These are phyloP conservation scores for Acipenser oxyrinchus DNA, from an alignment of 2,797 vertebrate genomes.

Conservation along the genomic window DNA sequence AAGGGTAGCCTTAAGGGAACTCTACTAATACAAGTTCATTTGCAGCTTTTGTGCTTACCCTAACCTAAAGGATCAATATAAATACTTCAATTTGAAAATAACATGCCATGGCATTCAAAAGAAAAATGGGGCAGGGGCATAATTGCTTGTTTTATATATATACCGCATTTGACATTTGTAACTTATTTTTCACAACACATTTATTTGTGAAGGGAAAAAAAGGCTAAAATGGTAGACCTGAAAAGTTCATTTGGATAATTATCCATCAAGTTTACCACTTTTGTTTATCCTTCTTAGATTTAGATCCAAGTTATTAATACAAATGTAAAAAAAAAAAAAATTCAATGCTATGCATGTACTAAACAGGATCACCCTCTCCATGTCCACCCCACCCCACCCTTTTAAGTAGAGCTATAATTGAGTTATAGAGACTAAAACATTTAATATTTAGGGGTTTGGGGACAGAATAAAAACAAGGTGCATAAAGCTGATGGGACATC, in stretches of 20 bases:
- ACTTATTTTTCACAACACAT: neutral
- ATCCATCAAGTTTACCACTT: neutral
- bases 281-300: too few species aligned
- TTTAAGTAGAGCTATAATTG: constrained; percentile 74
- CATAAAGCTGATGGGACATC: constrained; percentile 86
- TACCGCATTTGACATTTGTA: neutral
- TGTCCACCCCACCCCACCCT: constrained; percentile 42
- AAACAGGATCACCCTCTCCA: constrained; percentile 51
- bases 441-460: constrained; percentile 78
- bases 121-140: constrained; percentile 10
- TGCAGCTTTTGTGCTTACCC: neutral
- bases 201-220: neutral
- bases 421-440: constrained; percentile 74
- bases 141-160: neutral
- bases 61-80: constrained; percentile 16
- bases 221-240: neutral
- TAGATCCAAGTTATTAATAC: too few species aligned
- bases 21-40: neutral
- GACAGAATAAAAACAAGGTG: constrained; percentile 89
- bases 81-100: constrained; percentile 42
- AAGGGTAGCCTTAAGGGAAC: constrained; percentile 55
- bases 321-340: constrained; percentile 20
- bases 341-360: constrained; percentile 56
- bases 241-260: neutral
- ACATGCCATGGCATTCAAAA: constrained; percentile 52